phyloP scores from a whole-genome alignment of 92 coral and sea anemone species.

The Heteractis magnifica region DNA sequence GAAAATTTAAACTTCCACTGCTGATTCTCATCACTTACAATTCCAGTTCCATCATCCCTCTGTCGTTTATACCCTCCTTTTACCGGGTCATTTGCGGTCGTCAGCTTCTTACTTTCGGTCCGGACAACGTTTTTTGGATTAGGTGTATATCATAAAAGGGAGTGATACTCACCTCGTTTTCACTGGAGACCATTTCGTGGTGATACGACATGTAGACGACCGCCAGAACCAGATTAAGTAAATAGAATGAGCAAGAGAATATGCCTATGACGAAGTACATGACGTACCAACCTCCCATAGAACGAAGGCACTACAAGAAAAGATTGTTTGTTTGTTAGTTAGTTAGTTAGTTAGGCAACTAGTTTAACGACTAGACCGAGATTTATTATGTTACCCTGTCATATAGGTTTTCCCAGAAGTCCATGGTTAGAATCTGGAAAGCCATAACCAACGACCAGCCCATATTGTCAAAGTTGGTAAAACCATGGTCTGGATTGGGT shows the following conservation, averaged over 20 bases:
- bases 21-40: too few relatives aligned
- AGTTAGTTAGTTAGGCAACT: background rate
- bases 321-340: background rate
- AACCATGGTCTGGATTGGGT: conserved; percentile 80
- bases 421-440: conserved; percentile 86
- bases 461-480: conserved; percentile 79
- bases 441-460: conserved; percentile 87
- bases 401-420: conserved; percentile 85
- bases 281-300: conserved; percentile 77
- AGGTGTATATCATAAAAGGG: background rate
- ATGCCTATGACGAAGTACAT: conserved; percentile 78
- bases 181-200: conserved; percentile 64
- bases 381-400: conserved; percentile 52
- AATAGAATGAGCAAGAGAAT: conserved; percentile 88
- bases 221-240: conserved; percentile 86
- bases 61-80: too few relatives aligned
- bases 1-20: too few relatives aligned
- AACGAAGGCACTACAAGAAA: conserved; percentile 63
- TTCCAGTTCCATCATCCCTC: too few relatives aligned
- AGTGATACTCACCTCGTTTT: conserved; percentile 69
- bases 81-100: too few relatives aligned
- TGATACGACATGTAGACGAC: conserved; percentile 92
- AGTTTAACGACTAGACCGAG: background rate
- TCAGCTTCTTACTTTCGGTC: too few relatives aligned
- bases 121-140: too few relatives aligned